phyloP scores from a whole-genome alignment of 2,888 invertebrate genomes.

The Synanthedon vespiformis region DNA sequence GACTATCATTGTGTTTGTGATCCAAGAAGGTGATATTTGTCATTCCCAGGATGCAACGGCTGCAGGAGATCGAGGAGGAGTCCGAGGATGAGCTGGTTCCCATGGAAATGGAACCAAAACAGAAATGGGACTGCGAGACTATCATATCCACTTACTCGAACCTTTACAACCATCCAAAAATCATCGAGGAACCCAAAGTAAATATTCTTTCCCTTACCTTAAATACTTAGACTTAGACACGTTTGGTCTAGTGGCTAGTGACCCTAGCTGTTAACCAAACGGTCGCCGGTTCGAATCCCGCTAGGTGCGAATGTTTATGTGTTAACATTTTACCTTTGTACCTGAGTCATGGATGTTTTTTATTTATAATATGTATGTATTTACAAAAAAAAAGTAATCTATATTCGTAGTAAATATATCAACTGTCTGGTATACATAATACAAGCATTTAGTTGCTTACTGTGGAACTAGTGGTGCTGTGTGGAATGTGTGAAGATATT shows the following conservation, averaged over 20 bases:
- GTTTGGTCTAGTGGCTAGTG: neutral
- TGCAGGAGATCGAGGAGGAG: slow-evolving; percentile 60
- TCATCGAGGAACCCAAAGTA: slow-evolving; percentile 82
- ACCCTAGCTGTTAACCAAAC: neutral
- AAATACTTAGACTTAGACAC: neutral
- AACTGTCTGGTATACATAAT: too few relatives aligned
- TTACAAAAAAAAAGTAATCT: too few relatives aligned
- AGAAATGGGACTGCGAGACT: slow-evolving; percentile 92
- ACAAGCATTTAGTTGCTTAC: too few relatives aligned
- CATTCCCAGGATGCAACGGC: slow-evolving; percentile 35
- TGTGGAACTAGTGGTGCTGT: neutral
- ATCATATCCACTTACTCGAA: slow-evolving; percentile 92
- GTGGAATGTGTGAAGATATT: neutral
- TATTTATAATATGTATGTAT: too few relatives aligned
- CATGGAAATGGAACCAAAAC: slow-evolving; percentile 72
- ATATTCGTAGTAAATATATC: too few relatives aligned
- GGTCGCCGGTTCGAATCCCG: neutral
- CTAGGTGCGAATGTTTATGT: too few relatives aligned
- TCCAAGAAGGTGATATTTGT: too few relatives aligned
- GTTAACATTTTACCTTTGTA: too few relatives aligned
- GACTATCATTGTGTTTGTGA: too few relatives aligned
- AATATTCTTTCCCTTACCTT: slow-evolving; percentile 6
- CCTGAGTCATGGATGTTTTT: too few relatives aligned
- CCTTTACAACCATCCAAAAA: slow-evolving; percentile 90
- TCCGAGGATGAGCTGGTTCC: slow-evolving; percentile 71